These are phyloP conservation scores for Hermaeophaga mercurialis DNA, from an alignment of 2,888 invertebrate species.

Conservation along the genomic window DNA sequence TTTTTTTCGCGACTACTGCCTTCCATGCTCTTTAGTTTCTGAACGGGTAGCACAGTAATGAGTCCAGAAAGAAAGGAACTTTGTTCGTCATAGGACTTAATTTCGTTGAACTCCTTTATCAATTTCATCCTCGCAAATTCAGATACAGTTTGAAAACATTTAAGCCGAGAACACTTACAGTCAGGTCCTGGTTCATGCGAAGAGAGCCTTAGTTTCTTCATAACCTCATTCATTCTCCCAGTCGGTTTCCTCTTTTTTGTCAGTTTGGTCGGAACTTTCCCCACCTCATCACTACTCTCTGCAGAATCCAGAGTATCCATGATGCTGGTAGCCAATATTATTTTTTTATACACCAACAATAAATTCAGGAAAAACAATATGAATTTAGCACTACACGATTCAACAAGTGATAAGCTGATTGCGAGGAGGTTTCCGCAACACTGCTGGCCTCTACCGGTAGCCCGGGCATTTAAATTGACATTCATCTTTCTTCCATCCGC, in stretches of 20 bases:
- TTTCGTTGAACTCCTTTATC: background rate
- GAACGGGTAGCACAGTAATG: background rate
- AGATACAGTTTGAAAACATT: background rate
- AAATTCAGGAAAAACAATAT: background rate
- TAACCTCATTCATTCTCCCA: slow-evolving; percentile 8
- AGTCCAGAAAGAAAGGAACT: background rate
- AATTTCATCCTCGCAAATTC: background rate
- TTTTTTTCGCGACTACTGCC: background rate
- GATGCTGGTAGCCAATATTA: slow-evolving; percentile 1
- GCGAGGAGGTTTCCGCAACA: background rate
- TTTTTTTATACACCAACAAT: background rate
- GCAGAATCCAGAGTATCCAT: slow-evolving; percentile 5
- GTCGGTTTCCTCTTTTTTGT: slow-evolving; percentile 8
- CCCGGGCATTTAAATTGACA: background rate
- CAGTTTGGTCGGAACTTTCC: slow-evolving; percentile 2
- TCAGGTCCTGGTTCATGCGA: background rate
- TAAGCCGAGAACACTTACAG: background rate
- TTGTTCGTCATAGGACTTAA: background rate
- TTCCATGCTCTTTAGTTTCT: background rate
- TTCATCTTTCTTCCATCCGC: too few relatives aligned
- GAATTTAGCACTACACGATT: background rate
- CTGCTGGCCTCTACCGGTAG: background rate
- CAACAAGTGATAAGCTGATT: background rate
- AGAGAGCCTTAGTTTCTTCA: background rate
- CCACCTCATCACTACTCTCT: slow-evolving; percentile 8